Evolutionary conservation across 2,888 invertebrate species (phyloP), one percentile per base, ranked within the genome.

Genomic region (Agrochola macilenta): DNA sequence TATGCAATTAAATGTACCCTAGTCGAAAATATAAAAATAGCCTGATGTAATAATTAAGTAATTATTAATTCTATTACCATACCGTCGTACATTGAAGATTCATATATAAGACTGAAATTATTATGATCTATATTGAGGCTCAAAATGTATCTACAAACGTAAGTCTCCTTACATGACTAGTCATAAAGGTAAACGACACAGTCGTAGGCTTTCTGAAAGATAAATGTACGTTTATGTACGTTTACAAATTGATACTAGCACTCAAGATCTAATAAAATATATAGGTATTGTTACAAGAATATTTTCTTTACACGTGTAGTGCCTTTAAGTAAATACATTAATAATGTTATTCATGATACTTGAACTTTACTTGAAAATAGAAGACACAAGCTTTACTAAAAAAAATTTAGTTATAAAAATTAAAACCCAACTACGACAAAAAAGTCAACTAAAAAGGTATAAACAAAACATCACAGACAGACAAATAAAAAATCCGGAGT

Each of bases 211-310:
- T 71, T 70, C 26, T 81, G 82, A 69, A 58, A 74, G 74, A 83
- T 39, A 83, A 71, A 85, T 85, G 66, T 69, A 65, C 57, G 35
- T 11, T 63, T 23, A 64, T 63, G 35, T 69, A 85, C 77, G 77
- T 73, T 81, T 74, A 81, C 57, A 81, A 74, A 81, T 78, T 81
- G 81, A 74, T 74, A 43, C 74, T 30, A 71, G 74, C 78, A 69
- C 74, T 83, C 74, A 69, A 52, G 43, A 52, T 52, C 46, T 71
- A 46, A 69, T 69, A 65, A 65, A 69, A 74, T n/a, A 26, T 39
- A 39, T 60, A 63, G 39, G 14, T 68, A 60, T 71, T 64, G 64
- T 82, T 54, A 85, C 73, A 57, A 46, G 0, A 43, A 17, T 17
- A 65, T 76, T 49, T 66, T 63, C 2, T 57, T 26, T 54, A n/a